Conservation (phyloP, 2,113 vertebrate species). For the Elaphurus davidianus region DNA sequence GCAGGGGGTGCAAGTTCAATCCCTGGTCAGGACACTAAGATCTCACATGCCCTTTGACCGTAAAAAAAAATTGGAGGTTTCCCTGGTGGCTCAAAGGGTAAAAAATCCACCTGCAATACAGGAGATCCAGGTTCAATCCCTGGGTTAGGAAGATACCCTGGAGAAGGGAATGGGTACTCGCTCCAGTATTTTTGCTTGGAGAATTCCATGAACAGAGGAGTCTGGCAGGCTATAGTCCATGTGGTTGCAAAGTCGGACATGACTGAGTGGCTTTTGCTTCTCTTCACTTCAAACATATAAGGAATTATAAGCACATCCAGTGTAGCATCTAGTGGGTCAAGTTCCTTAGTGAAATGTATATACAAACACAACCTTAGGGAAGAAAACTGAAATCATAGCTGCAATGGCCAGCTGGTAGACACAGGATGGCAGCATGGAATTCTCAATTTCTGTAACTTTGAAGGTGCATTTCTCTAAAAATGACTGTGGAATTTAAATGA, state of each 20-base stretch:
- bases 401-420: not conserved
- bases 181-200: not conserved
- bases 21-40: not conserved
- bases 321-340: not conserved
- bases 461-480: not conserved
- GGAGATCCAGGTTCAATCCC: not conserved
- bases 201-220: not conserved
- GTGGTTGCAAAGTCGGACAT: fast-evolving
- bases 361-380: not conserved
- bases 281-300: not conserved
- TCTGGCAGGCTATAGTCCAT: not conserved
- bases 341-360: not conserved
- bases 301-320: not conserved
- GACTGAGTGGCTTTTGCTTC: not conserved
- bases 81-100: not conserved
- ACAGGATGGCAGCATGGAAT: not conserved
- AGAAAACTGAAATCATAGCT: not conserved
- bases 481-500: not conserved
- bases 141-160: not conserved
- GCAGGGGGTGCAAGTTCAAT: not conserved
- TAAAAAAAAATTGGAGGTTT: not conserved
- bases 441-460: not conserved
- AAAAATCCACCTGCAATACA: fast-evolving
- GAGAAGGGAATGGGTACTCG: not conserved
- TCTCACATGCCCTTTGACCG: not conserved